Evolutionary conservation across 2,888 invertebrate genomes (phyloP).

Genomic region (Hirtodrosophila alboralis): DNA sequence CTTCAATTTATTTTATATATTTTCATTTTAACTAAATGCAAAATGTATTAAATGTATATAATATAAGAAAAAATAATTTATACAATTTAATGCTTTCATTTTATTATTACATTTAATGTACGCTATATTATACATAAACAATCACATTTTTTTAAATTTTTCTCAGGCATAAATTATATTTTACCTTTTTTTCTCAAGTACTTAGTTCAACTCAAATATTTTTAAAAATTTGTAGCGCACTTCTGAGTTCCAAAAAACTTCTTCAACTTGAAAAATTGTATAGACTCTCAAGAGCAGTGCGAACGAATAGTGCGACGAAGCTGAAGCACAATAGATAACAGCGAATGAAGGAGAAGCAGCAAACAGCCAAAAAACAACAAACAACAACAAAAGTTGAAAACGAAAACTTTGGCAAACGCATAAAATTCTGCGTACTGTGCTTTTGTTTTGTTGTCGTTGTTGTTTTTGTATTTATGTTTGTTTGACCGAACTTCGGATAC

Average conservation of each 20-base stretch:
- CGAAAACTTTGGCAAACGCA: slow-evolving; percentile 74
- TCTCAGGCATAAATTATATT: too few species aligned
- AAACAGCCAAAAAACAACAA: slow-evolving; percentile 21
- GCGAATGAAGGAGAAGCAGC: slow-evolving; percentile 49
- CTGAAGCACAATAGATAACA: slow-evolving; percentile 46
- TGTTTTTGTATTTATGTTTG: slow-evolving; percentile 30
- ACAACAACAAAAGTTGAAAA: slow-evolving; percentile 50
- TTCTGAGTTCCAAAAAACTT: slow-evolving; percentile 18
- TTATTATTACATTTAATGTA: too few species aligned
- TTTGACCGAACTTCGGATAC: slow-evolving; percentile 51
- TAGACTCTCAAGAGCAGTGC: slow-evolving; percentile 16
- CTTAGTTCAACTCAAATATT: neutral
- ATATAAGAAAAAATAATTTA: too few species aligned
- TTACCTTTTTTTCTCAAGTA: too few species aligned
- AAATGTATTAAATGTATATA: too few species aligned
- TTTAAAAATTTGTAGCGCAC: slow-evolving; percentile 44
- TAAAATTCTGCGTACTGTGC: slow-evolving; percentile 69
- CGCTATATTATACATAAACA: too few species aligned
- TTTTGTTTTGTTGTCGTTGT: slow-evolving; percentile 12
- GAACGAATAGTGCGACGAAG: slow-evolving; percentile 36
- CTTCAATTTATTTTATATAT: too few species aligned
- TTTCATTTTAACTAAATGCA: too few species aligned
- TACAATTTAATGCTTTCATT: too few species aligned
- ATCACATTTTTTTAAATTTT: too few species aligned
- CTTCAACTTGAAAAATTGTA: slow-evolving; percentile 12